These are phyloP conservation scores for Agrotis puta DNA, from an alignment of 2,888 invertebrate species.

Conservation along the genomic window DNA sequence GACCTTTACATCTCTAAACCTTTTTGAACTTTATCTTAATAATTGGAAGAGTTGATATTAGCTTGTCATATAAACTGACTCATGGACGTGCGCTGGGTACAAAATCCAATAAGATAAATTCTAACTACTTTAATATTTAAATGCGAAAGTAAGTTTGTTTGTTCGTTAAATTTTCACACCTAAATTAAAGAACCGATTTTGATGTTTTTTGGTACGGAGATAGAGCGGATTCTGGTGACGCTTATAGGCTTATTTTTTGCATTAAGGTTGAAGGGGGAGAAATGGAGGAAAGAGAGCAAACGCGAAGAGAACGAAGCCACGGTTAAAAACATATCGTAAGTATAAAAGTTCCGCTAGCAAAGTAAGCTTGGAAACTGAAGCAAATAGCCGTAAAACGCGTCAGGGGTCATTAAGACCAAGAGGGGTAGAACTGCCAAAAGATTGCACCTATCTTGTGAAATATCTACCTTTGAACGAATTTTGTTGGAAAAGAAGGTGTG, in stretches of 20 bases:
- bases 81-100: neutral
- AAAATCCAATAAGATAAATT: constrained; percentile 55
- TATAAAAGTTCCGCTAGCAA: constrained; percentile 66
- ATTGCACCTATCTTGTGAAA: constrained; percentile 60
- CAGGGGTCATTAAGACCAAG: constrained; percentile 68
- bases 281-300: too few relatives aligned
- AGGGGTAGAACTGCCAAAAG: constrained; percentile 65
- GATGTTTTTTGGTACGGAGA: too few relatives aligned
- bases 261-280: too few relatives aligned
- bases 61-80: constrained; percentile 17
- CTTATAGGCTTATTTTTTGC: too few relatives aligned
- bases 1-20: neutral
- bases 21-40: constrained; percentile 1
- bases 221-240: too few relatives aligned
- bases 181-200: too few relatives aligned
- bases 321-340: constrained; percentile 11
- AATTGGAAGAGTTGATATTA: constrained; percentile 15
- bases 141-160: too few relatives aligned
- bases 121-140: too few relatives aligned
- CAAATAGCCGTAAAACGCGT: constrained; percentile 71
- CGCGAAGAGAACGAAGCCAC: too few relatives aligned
- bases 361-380: constrained; percentile 63
- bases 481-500: constrained; percentile 13
- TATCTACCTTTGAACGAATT: constrained; percentile 41
- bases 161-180: too few relatives aligned